These are phyloP conservation scores for Cecropterus lyciades DNA, from an alignment of 1,140 invertebrate species.

Conservation along the genomic window DNA sequence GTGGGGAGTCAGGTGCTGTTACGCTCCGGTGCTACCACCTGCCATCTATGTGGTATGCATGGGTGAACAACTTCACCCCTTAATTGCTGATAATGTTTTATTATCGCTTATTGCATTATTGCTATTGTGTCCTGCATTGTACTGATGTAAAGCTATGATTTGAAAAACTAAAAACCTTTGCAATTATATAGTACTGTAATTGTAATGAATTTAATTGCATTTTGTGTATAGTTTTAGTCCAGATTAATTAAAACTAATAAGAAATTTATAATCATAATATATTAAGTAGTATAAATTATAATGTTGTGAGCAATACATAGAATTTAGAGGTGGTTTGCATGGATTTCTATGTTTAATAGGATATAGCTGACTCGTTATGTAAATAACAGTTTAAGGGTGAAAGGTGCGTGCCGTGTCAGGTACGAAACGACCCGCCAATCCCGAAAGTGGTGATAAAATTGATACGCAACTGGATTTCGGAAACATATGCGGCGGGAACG, in stretches of 20 bases:
- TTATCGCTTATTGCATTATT: constrained; percentile 1
- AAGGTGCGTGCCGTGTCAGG: constrained; percentile 61
- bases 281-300: too few relatives aligned
- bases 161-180: not conserved
- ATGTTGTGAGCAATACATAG: too few relatives aligned
- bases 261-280: too few relatives aligned
- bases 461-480: constrained; percentile 51
- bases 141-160: not conserved
- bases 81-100: constrained; percentile 26
- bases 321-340: too few relatives aligned
- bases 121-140: not conserved
- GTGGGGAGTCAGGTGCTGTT: constrained; percentile 75
- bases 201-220: too few relatives aligned
- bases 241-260: too few relatives aligned
- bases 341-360: not conserved
- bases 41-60: constrained; percentile 65
- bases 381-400: constrained; percentile 35
- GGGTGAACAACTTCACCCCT: constrained; percentile 62
- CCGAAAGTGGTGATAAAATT: constrained; percentile 60
- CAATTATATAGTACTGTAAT: too few relatives aligned
- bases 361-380: constrained; percentile 17
- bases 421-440: constrained; percentile 57
- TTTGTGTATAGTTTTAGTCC: too few relatives aligned
- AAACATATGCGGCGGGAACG: constrained; percentile 30
- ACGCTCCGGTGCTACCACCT: constrained; percentile 69